Evolutionary conservation across 2,797 vertebrate species (phyloP), one percentile per base, ranked within the genome.

Genomic region (Eurystomus glaucurus): DNA sequence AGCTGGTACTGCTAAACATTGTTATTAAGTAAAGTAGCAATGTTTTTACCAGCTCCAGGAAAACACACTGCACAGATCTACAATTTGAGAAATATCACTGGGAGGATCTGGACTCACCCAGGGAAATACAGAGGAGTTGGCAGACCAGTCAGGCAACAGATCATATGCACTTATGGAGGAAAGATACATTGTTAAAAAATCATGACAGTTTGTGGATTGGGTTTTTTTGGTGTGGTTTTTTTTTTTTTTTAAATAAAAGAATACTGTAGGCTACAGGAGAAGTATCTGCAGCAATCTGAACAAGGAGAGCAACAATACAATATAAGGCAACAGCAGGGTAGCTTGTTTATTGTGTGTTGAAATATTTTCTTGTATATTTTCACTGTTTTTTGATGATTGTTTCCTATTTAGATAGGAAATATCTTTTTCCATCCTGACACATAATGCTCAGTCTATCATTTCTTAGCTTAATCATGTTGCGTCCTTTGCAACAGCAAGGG

Each of bases 391-490:
- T 92, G 65, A 83, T 93, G 37, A 94, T 78, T 85, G 57, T 91
- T 90, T 94, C 46, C 74, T 83, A 66, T 81, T 90, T 90, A 86
- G 52, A 46, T 66, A 55, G 43, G 23, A 83, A 90, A 90, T 84
- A 70, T 50, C 48, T 81, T 88, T 87, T 92, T 65, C 64, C 33
- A 65, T 57, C 58, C 72, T 69, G 51, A 76, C 48, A 23, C 48
- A 55, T 70, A 69, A 52, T 58, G 35, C 71, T 93, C 51, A 70
- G 50, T 55, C 80, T 92, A 39, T 92, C 28, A 52, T 94, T 92
- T 95, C 82, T 92, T 83, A 90, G 61, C 45, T 95, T 97, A 88
- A 83, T 68, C 92, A 82, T 50, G 28, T 86, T 92, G 69, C 5
- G 4, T 78, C 93, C 94, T 93, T 94, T 85, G 70, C 45, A 93